Percentiles rank a stretch among this genome's conserved stretches.
phyloP scores from a whole-genome alignment of 2,888 invertebrate genomes.

The Orgyia antiqua region DNA sequence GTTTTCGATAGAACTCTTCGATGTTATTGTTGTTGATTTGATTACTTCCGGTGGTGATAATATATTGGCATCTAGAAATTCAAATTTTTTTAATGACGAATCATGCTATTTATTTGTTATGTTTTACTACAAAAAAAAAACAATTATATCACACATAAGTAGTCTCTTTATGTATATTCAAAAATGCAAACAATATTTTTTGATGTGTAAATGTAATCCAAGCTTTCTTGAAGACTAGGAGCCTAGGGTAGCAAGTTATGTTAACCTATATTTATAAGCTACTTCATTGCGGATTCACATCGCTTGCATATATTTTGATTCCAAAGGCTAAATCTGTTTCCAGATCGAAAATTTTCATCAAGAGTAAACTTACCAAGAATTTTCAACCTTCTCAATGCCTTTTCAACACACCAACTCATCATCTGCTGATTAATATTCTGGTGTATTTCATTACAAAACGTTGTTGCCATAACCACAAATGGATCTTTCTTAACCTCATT shows the following conservation, averaged over 20 bases:
- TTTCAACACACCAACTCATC: constrained; percentile 60
- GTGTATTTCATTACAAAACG: constrained; percentile 57
- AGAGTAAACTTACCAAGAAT: constrained; percentile 43
- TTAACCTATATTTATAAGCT: too few species aligned
- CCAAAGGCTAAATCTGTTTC: too few species aligned
- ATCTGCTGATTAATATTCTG: constrained; percentile 43
- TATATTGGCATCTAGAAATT: neutral
- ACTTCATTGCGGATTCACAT: too few species aligned
- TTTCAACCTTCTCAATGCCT: constrained; percentile 50
- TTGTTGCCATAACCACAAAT: constrained; percentile 50
- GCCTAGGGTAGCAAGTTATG: too few species aligned
- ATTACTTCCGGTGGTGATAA: neutral
- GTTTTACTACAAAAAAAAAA: too few species aligned
- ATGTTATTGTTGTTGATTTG: neutral
- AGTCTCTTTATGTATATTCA: neutral
- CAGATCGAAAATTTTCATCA: too few species aligned
- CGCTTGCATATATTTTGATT: too few species aligned
- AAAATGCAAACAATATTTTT: neutral
- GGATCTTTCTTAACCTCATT: constrained; percentile 22
- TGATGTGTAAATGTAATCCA: neutral
- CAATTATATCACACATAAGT: too few species aligned
- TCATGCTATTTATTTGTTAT: too few species aligned
- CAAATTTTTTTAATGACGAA: too few species aligned
- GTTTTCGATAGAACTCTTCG: neutral
- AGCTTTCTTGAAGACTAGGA: too few species aligned